Evolutionary conservation across 2,113 vertebrate genomes (phyloP).

Genomic region (Reinhardtius hippoglossoides): DNA sequence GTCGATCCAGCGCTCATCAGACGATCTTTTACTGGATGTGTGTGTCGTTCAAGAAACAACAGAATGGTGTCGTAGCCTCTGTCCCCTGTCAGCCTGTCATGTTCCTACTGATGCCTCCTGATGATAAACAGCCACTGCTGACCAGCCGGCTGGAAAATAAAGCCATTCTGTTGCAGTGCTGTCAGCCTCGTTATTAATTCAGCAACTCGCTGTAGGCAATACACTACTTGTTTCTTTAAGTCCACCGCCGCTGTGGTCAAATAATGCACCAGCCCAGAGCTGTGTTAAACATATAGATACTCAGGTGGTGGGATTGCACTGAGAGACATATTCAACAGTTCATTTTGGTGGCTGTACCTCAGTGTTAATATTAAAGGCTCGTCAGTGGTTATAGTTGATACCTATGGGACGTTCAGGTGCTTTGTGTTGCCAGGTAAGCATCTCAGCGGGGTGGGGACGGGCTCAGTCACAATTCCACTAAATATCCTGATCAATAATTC

Average conservation of each 20-base stretch:
- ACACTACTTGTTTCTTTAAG: constrained; percentile 45
- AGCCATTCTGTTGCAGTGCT: constrained; percentile 35
- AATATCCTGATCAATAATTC: constrained; percentile 71
- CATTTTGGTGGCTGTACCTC: not conserved
- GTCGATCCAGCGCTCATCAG: too few species aligned
- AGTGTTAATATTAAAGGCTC: constrained; percentile 19
- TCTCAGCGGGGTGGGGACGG: not conserved
- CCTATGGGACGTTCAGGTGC: constrained; percentile 39
- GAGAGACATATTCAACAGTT: constrained; percentile 8
- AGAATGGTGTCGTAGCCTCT: constrained; percentile 11
- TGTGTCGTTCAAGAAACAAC: constrained; percentile 8
- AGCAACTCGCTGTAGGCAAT: constrained; percentile 43
- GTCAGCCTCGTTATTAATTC: constrained; percentile 59
- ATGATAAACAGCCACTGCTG: constrained; percentile 18
- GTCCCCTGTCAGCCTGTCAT: constrained; percentile 13
- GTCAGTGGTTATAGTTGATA: not conserved
- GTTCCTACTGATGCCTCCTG: constrained; percentile 9
- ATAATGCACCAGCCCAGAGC: constrained; percentile 29
- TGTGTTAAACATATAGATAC: not conserved
- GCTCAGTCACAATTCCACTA: constrained; percentile 40
- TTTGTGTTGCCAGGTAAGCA: constrained; percentile 56
- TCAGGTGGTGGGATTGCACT: constrained; percentile 2
- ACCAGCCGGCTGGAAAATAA: constrained; percentile 40
- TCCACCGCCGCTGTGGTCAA: constrained; percentile 25
- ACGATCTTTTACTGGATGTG: not conserved